Base-by-base conservation (phyloP, 2,888 invertebrate species). In the Rhorus exstirpatorius region DNA sequence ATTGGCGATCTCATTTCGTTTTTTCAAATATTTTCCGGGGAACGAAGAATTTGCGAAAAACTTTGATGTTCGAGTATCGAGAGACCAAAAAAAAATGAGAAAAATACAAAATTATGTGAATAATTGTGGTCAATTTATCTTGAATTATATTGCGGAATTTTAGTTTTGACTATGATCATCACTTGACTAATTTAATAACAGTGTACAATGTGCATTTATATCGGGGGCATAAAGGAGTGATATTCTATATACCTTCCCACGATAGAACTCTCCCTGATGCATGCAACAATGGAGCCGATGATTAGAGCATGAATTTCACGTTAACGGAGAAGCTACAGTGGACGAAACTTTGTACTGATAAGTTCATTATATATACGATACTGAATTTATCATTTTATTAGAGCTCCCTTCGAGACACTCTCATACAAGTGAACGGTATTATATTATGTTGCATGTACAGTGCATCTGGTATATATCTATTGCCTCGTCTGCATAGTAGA, bases 361-460 rank as follows among this genome's bases (percentile, higher is more conserved):
- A 79, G 49, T 74, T 74, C 49, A 72, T 67, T 61, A 79, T 53
- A 49, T 61, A 79, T 53, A 49, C 31, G 12, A 46, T 44, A 60
- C 17, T 19, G 51, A 26, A 72, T 79, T 79, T 58, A 60, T 79
- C 65, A 72, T 79, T 67, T 79, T 51, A 60, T 72, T 67, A 24
- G 49, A 60, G 35, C 79, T 72, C 65, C 55, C 58, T 72, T 60
- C 49, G 49, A 60, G 58, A 41, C 65, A 21, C 44, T 60, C 17
- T 61, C 49, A 67, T 72, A 26, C 49, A 53, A 55, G 76, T 70
- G 46, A 76, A 60, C 44, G 60, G 21, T 60, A 71, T 72, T 35
- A 49, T 72, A 31, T 24, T 55, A 38, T 44, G 26, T 4, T 6
- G 8, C 8, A 51, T 17, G 31, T 49, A 67, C 31, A 44, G 17